These are phyloP conservation scores for Cherax quadricarinatus DNA, from an alignment of 1,140 invertebrate species.

Conservation along the genomic window DNA sequence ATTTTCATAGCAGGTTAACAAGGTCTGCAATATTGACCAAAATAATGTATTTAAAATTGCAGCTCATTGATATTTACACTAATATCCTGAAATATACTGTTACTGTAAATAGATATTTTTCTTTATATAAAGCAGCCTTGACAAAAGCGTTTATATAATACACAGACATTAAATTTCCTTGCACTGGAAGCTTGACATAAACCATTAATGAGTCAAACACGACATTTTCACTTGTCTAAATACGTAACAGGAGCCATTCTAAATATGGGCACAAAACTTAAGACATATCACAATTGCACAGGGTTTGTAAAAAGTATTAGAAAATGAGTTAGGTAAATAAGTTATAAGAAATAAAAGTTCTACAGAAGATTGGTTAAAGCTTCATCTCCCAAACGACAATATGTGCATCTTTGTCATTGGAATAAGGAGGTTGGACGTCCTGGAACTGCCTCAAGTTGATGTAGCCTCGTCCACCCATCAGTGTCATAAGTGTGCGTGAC, in stretches of 20 bases:
- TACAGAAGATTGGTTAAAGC: slow-evolving; percentile 79
- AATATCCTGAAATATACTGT: slow-evolving; percentile 49
- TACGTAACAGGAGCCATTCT: slow-evolving; percentile 36
- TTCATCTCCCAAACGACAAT: slow-evolving; percentile 94
- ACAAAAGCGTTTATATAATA: slow-evolving; percentile 50
- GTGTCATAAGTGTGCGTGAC: slow-evolving; percentile 87
- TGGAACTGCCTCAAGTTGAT: slow-evolving; percentile 84
- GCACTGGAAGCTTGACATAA: slow-evolving; percentile 44
- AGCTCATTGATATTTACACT: slow-evolving; percentile 65
- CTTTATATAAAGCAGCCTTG: slow-evolving; percentile 48
- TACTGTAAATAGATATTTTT: slow-evolving; percentile 59
- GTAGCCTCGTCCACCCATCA: slow-evolving; percentile 92
- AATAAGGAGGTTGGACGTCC: slow-evolving; percentile 79
- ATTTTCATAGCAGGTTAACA: slow-evolving; percentile 37
- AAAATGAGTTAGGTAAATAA: slow-evolving; percentile 57
- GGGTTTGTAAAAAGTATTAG: slow-evolving; percentile 38
- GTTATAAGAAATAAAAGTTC: slow-evolving; percentile 34
- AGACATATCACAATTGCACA: slow-evolving; percentile 62
- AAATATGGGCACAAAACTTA: slow-evolving; percentile 47
- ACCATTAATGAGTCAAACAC: slow-evolving; percentile 41
- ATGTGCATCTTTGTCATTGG: slow-evolving; percentile 88
- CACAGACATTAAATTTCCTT: slow-evolving; percentile 28
- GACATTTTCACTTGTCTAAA: slow-evolving; percentile 41
- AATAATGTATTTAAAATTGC: slow-evolving; percentile 70
- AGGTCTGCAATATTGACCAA: slow-evolving; percentile 60